phyloP scores from a whole-genome alignment of 2,888 invertebrate species.

The Loripinus fragilis region DNA sequence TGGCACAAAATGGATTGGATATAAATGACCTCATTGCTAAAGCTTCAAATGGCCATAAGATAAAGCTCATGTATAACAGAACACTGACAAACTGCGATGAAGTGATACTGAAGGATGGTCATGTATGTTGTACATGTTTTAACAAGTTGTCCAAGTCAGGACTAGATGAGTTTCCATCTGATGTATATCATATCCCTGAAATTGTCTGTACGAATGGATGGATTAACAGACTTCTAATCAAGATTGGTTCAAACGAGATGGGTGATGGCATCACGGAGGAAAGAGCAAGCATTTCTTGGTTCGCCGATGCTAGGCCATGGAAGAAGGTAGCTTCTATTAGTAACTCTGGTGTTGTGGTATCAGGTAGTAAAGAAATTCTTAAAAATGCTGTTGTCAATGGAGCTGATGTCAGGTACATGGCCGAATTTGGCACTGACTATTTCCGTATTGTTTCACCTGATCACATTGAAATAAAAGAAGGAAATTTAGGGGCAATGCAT shows the following conservation, averaged over 20 bases:
- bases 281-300: not conserved
- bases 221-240: not conserved
- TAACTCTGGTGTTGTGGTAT: not conserved
- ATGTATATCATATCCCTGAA: no score
- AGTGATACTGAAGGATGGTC: not conserved
- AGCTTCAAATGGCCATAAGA: not conserved
- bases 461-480: constrained; percentile 11
- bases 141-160: not conserved
- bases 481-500: constrained; percentile 29
- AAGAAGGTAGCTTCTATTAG: not conserved
- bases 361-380: constrained; percentile 28
- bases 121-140: not conserved
- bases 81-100: not conserved
- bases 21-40: no score
- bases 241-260: not conserved
- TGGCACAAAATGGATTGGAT: no score
- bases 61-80: not conserved
- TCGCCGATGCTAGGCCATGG: constrained; percentile 21
- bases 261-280: not conserved
- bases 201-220: not conserved
- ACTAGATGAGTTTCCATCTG: not conserved
- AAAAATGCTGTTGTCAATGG: constrained; percentile 26
- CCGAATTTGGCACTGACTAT: not conserved
- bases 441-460: not conserved
- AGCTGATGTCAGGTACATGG: constrained; percentile 26